Evolutionary conservation across 1,140 invertebrate species (phyloP).

Genomic region (Drosophila guanche): DNA sequence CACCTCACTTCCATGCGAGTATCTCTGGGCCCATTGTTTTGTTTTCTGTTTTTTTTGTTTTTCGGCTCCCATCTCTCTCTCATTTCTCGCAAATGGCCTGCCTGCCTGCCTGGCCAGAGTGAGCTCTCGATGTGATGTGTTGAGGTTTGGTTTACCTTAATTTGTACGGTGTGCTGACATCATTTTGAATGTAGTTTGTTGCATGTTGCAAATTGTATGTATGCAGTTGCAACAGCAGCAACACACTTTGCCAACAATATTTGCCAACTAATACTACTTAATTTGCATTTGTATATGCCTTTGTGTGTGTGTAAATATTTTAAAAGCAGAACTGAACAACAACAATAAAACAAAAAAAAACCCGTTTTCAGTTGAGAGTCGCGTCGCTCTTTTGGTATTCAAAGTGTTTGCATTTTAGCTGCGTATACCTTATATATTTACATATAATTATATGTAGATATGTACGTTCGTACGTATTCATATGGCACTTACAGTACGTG

Average conservation of each 20-base stretch:
- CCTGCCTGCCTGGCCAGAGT: constrained; percentile 35
- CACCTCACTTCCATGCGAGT: constrained; percentile 22
- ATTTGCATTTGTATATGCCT: constrained; percentile 36
- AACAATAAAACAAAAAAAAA: constrained; percentile 15
- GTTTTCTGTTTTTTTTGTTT: not conserved
- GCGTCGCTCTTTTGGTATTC: constrained; percentile 40
- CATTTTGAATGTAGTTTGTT: constrained; percentile 70
- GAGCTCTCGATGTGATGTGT: constrained; percentile 66
- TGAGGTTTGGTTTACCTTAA: constrained; percentile 59
- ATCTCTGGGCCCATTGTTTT: constrained; percentile 49
- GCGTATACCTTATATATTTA: constrained; percentile 18
- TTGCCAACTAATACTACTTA: constrained; percentile 42
- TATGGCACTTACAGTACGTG: constrained; percentile 56
- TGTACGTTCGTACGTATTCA: constrained; percentile 1
- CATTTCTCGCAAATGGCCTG: constrained; percentile 26
- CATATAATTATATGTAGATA: constrained; percentile 46
- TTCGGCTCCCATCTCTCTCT: constrained; percentile 52
- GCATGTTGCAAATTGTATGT: constrained; percentile 49
- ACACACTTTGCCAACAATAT: constrained; percentile 65
- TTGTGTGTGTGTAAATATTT: constrained; percentile 31
- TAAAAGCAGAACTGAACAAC: constrained; percentile 42
- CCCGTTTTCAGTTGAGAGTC: constrained; percentile 26
- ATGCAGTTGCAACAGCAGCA: constrained; percentile 56
- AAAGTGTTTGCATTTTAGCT: constrained; percentile 30
- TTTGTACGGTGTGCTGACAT: constrained; percentile 66